Conservation (phyloP, 1,140 invertebrate genomes). For the Drosophila elegans region DNA sequence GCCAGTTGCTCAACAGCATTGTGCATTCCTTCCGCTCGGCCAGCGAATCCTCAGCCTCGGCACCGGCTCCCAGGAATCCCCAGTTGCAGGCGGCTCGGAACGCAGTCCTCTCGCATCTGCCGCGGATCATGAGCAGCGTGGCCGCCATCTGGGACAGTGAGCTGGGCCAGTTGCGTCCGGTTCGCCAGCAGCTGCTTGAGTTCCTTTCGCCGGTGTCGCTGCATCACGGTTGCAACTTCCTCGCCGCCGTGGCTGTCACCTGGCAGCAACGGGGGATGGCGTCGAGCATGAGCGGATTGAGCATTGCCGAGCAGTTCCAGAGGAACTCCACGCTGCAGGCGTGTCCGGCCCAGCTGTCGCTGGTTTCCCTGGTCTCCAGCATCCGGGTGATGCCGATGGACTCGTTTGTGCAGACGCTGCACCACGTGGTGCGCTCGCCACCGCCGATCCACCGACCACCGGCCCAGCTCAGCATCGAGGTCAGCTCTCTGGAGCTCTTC, state of each 20-base stretch:
- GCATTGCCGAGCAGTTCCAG: slow-evolving; percentile 74
- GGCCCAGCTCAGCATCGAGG: slow-evolving; percentile 87
- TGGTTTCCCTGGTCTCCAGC: slow-evolving; percentile 92
- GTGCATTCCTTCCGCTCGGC: slow-evolving; percentile 91
- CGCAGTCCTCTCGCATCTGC: slow-evolving; percentile 91
- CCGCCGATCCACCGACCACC: slow-evolving; percentile 89
- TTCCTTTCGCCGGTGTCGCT: slow-evolving; percentile 95
- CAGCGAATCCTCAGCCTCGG: slow-evolving; percentile 47
- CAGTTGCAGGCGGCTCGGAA: slow-evolving; percentile 87
- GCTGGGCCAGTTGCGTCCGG: slow-evolving; percentile 84
- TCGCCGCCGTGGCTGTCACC: slow-evolving; percentile 94
- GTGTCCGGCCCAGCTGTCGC: slow-evolving; percentile 90
- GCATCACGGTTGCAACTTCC: slow-evolving; percentile 93
- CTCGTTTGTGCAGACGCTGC: slow-evolving; percentile 93
- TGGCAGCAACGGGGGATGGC: slow-evolving; percentile 91
- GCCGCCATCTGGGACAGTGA: slow-evolving; percentile 92
- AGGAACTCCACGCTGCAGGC: slow-evolving; percentile 86
- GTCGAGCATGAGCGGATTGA: slow-evolving; percentile 66
- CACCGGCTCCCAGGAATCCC: slow-evolving; percentile 69
- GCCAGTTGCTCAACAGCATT: slow-evolving; percentile 92
- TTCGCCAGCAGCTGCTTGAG: slow-evolving; percentile 93
- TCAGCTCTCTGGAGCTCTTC: slow-evolving; percentile 87
- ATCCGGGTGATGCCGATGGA: slow-evolving; percentile 94
- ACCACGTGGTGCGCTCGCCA: slow-evolving; percentile 92
- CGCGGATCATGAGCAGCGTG: slow-evolving; percentile 92